phyloP scores from a whole-genome alignment of 2,113 vertebrate species.

The Leptobrachium leishanense region DNA sequence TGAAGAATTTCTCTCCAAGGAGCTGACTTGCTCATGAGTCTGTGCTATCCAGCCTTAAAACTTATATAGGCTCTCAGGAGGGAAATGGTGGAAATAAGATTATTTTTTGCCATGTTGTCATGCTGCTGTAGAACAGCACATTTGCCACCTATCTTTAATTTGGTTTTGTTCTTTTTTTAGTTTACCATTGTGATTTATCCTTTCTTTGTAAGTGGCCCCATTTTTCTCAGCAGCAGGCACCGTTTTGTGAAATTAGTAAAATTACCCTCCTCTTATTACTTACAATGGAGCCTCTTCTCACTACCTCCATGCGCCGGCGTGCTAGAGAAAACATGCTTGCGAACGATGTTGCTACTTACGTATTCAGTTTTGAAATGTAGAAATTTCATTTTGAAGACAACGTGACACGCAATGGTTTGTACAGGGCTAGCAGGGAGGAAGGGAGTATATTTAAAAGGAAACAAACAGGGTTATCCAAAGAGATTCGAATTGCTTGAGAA shows the following conservation, averaged over 20 bases:
- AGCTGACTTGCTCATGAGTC: no score
- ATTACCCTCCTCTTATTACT: neutral
- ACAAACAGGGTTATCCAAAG: no score
- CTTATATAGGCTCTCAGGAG: no score
- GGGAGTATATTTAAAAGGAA: no score
- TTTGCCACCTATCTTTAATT: neutral
- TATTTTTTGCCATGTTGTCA: neutral
- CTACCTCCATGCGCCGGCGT: neutral
- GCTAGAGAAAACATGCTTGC: neutral
- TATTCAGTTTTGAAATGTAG: constrained; percentile 5
- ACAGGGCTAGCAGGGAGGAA: neutral
- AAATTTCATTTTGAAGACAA: no score
- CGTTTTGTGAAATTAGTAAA: constrained; percentile 4
- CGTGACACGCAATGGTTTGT: neutral
- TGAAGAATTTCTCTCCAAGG: no score
- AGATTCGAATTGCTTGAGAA: no score
- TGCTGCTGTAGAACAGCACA: neutral
- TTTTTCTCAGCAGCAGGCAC: constrained; percentile 1
- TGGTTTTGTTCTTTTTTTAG: neutral
- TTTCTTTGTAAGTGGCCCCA: neutral
- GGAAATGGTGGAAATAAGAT: neutral
- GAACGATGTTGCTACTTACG: neutral
- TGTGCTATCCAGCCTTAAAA: no score
- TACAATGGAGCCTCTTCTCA: neutral
- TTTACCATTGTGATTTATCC: neutral